A percentile compares a stretch with the other conserved stretches of the same genome.
phyloP scores from a whole-genome alignment of 2,888 invertebrate genomes.

The Leptogaster cylindrica region DNA sequence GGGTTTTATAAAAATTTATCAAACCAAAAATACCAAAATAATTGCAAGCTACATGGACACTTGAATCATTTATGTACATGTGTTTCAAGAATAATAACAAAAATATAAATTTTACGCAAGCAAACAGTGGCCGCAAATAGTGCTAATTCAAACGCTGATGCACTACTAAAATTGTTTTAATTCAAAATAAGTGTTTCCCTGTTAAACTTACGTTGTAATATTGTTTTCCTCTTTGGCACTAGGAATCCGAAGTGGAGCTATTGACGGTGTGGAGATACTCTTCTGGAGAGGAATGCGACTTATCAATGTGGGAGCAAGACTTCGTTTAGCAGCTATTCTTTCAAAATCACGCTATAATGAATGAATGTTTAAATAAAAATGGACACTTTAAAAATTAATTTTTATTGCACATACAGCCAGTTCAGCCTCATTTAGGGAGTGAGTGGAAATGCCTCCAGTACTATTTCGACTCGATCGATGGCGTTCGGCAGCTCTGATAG shows the following conservation, averaged over 20 bases:
- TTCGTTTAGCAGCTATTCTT: constrained; percentile 60
- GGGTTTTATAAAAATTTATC: too few relatives aligned
- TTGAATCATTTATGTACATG: constrained; percentile 29
- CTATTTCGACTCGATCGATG: constrained; percentile 63
- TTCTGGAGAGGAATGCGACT: constrained; percentile 81
- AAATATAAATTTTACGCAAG: neutral
- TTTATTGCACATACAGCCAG: constrained; percentile 68
- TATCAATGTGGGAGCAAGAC: constrained; percentile 64
- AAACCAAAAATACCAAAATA: too few relatives aligned
- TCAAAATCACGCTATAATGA: constrained; percentile 59
- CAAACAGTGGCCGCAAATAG: constrained; percentile 19
- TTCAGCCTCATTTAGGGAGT: constrained; percentile 88
- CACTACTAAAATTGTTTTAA: neutral
- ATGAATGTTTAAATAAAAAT: too few relatives aligned
- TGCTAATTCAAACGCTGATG: constrained; percentile 18
- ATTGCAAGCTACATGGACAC: too few relatives aligned
- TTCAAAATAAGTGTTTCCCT: neutral
- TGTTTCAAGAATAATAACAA: neutral
- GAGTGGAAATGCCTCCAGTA: constrained; percentile 69
- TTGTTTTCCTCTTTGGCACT: constrained; percentile 65
- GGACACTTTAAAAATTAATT: neutral
- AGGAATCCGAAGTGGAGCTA: constrained; percentile 73
- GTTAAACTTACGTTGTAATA: constrained; percentile 65
- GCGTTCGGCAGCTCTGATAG: constrained; percentile 63
- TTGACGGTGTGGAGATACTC: constrained; percentile 89